Percentiles rank a stretch among this genome's conserved stretches.
phyloP scores from a whole-genome alignment of 2,113 vertebrate genomes.

The Leucopternis melanops region DNA sequence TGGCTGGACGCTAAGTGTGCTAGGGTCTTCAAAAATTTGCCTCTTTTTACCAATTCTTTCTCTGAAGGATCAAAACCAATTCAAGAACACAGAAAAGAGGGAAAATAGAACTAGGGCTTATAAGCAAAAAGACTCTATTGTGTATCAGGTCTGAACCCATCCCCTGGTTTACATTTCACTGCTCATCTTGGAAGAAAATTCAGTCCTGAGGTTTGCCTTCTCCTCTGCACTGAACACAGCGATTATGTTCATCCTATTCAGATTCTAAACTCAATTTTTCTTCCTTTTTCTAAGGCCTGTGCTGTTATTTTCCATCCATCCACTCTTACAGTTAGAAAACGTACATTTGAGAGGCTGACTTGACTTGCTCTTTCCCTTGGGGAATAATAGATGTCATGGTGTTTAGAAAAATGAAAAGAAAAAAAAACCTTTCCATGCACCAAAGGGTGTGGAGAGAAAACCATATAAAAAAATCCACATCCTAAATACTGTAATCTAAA shows the following conservation, averaged over 20 bases:
- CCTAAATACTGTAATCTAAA: background rate
- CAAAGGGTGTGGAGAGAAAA: background rate
- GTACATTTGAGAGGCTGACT: background rate
- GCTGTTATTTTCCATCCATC: constrained; percentile 14
- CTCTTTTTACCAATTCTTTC: background rate
- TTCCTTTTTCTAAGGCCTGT: background rate
- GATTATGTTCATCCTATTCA: constrained; percentile 12
- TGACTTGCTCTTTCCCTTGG: background rate
- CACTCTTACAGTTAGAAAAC: background rate
- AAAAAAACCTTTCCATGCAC: background rate
- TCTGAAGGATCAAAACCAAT: background rate
- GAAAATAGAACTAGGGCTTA: background rate
- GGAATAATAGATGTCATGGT: background rate
- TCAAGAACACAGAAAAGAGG: background rate
- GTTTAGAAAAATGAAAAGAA: constrained; percentile 4
- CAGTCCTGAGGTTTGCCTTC: background rate
- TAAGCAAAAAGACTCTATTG: background rate
- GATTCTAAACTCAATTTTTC: background rate
- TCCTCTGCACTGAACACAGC: background rate
- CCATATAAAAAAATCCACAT: background rate
- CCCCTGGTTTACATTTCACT: background rate
- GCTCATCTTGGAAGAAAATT: background rate
- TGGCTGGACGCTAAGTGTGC: background rate
- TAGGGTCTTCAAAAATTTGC: background rate
- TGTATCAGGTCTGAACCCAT: background rate